Evolutionary conservation across 2,888 invertebrate species (phyloP), one percentile per base, ranked within the genome.

Genomic region (Apamea sordens): DNA sequence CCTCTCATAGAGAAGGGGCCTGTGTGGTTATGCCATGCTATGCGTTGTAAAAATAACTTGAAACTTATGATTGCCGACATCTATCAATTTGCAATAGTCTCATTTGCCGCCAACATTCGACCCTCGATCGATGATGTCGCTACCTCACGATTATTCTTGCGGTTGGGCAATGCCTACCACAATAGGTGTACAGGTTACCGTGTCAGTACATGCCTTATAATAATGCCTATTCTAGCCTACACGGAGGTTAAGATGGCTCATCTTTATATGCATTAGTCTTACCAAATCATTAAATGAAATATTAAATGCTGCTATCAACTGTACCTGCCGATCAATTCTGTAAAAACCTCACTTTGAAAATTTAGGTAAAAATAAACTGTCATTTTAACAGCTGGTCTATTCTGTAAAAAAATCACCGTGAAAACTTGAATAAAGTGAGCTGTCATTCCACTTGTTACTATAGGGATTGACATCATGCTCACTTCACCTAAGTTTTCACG

Each of bases 221-320:
- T 84, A 80, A 79, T 84, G 65, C n/a, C 78, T 78, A 69, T 73
- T 86, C 68, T 80, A 50, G 50, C 32, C n/a, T 24, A 61, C 53
- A 56, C 5, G 59, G 53, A 67, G 56, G 75, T 75, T 53, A 64
- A 71, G 7, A 61, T 50, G 15, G 28, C 47, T 70, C 76, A 74
- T 83, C 76, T 70, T 82, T 73, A 18, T 69, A 78, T 72, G 44
- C 64, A 78, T 73, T 24, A 50, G 44, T n/a, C 28, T 82, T 76
- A n/a, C 36, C 61, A 67, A 68, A 82, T 72, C 28, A 61, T 65
- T 24, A 2, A 36, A 56, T 68, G 1, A 41, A 61, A 32, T 18
- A 36, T 53, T 36, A 7, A 56, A 44, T 36, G 18, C 11, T 36
- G 36, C 32, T 32, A 50, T 50, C 32, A 32, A 63, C 24, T 64